phyloP scores from a whole-genome alignment of 2,888 invertebrate genomes.

The Rhagonycha fulva region DNA sequence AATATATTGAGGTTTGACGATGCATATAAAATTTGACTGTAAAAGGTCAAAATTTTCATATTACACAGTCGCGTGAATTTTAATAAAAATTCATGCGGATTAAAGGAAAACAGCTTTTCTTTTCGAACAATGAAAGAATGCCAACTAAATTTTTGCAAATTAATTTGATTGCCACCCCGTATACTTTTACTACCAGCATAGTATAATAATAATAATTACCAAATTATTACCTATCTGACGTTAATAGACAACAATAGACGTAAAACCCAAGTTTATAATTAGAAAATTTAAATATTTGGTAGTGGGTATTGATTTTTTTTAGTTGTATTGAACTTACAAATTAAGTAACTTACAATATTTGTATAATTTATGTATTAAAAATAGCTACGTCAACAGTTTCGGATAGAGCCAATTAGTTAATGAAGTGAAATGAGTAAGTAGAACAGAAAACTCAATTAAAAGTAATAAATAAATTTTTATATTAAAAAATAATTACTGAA shows the following conservation, averaged over 20 bases:
- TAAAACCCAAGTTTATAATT: background rate
- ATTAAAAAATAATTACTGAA: background rate
- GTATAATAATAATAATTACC: background rate
- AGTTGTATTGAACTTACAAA: background rate
- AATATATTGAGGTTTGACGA: background rate
- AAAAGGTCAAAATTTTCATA: background rate
- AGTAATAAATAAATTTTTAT: background rate
- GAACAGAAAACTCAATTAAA: background rate
- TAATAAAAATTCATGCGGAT: background rate
- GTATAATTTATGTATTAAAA: background rate
- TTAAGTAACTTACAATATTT: background rate
- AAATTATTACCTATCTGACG: background rate
- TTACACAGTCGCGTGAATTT: background rate
- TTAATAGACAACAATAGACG: background rate
- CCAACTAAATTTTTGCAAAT: background rate
- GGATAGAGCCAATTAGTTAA: background rate
- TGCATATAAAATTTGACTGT: background rate
- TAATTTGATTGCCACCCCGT: background rate
- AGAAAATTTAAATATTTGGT: background rate
- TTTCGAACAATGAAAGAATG: background rate
- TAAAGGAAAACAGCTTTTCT: background rate
- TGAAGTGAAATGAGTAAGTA: background rate
- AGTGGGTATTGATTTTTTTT: background rate
- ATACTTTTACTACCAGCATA: background rate
- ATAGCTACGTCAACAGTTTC: background rate